Conservation (phyloP, 2,888 invertebrate species). For the Pilophorus perplexus region DNA sequence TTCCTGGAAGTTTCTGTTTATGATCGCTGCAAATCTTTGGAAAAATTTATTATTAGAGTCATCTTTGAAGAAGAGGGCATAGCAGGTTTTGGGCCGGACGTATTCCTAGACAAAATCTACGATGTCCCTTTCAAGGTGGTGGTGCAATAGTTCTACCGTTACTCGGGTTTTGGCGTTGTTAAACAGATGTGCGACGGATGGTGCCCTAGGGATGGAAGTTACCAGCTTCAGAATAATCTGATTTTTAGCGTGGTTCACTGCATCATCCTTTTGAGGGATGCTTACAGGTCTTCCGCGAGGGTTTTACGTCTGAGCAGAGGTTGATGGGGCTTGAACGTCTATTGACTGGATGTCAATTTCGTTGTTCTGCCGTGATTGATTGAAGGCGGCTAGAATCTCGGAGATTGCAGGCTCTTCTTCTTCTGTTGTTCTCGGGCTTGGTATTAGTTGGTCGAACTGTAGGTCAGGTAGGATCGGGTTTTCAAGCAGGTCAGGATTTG, state of each 20-base stretch:
- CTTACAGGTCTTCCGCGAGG: background rate
- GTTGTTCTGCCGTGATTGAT: too few species aligned
- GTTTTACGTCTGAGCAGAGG: background rate
- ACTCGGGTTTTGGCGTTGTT: conserved; percentile 21
- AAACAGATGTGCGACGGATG: background rate
- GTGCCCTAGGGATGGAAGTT: background rate
- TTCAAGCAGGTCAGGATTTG: too few species aligned
- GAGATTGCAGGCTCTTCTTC: too few species aligned
- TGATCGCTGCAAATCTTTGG: background rate
- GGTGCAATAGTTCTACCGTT: background rate
- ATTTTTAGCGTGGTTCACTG: conserved; percentile 10
- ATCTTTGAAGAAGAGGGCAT: background rate
- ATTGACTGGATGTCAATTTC: too few species aligned
- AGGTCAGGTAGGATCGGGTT: too few species aligned
- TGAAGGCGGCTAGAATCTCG: too few species aligned
- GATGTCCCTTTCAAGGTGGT: conserved; percentile 8
- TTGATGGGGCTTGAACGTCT: too few species aligned
- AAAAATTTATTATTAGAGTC: background rate
- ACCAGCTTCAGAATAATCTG: background rate
- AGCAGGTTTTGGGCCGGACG: conserved; percentile 10
- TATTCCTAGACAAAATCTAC: conserved; percentile 20
- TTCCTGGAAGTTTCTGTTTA: background rate
- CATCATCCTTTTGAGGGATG: background rate
- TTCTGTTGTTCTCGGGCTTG: background rate
- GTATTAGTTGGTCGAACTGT: background rate